Evolutionary conservation across 2,113 vertebrate genomes (phyloP), one percentile per base, ranked within the genome.

Genomic region (Pluvianellus socialis): DNA sequence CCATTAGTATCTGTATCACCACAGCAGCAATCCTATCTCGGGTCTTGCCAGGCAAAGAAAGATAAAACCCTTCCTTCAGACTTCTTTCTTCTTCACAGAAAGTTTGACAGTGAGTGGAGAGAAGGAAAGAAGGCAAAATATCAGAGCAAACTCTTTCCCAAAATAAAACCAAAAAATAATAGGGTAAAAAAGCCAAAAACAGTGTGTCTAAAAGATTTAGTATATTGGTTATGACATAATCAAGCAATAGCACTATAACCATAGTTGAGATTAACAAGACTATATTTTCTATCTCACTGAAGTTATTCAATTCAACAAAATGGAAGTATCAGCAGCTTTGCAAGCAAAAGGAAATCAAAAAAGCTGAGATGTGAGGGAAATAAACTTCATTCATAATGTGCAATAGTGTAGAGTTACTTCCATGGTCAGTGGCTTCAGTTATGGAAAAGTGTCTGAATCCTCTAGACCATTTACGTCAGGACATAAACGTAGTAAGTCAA

Each of bases 1-100:
- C 5, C 35, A 3, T 1, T 59, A 40, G 8, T 72, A 35, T 86
- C 68, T 73, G 5, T 58, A 55, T n/a, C 56, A 50, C 19, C 12
- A 47, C 6, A 93, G 19, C 23, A 63, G 32, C 0, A 0, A 83
- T 38, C 3, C 1, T 40, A 42, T 44, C 58, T 55, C 58, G 12
- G 6, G 9, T 58, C 27, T 80, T 91, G 14, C 4, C 19, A 73
- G 21, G 14, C 23, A 68, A 74, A 75, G 23, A 66, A 70, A 72
- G 33, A 59, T 24, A 88, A 71, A 90, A 38, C 2, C 8, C 20
- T 67, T 50, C 38, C 22, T 85, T 75, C 38, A 82, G 18, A 44
- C 9, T 33, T 67, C 4, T 33, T 79, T 42, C 22, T 12, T 87
- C 22, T 67, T 68, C 33, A 65, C 35, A 68, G 44, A 73, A 86